A percentile compares a stretch with the other conserved stretches of the same genome.
Evolutionary conservation across 2,797 vertebrate species (phyloP).

Genomic region (Halcyon badia): DNA sequence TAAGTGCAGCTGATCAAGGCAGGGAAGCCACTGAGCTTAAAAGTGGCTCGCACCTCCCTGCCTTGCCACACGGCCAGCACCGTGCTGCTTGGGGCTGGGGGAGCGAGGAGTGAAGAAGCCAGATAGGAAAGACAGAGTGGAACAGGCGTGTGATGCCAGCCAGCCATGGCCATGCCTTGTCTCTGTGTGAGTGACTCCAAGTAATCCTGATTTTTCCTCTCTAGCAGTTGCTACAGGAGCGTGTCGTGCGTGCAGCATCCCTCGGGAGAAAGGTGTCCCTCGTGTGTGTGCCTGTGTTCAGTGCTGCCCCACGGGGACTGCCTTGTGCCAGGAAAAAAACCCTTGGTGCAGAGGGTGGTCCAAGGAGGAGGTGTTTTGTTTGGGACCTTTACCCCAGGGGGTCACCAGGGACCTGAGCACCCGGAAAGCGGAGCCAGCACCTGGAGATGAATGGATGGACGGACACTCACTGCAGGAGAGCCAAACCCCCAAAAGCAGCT

Average conservation of each 20-base stretch:
- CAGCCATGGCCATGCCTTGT: background rate
- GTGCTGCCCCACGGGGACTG: accelerated
- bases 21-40: background rate
- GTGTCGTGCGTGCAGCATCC: background rate
- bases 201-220: background rate
- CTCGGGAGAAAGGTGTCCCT: background rate
- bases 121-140: background rate
- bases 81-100: accelerated
- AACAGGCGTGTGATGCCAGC: background rate
- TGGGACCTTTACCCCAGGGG: accelerated
- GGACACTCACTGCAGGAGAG: background rate
- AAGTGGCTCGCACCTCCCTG: background rate
- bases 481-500: background rate
- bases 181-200: background rate
- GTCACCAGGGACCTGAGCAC: background rate
- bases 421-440: background rate
- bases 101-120: background rate
- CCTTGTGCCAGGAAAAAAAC: background rate
- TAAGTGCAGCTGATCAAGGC: slow-evolving; percentile 29
- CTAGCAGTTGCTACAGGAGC: accelerated
- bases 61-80: background rate
- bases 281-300: accelerated
- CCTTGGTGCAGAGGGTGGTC: accelerated
- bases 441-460: accelerated
- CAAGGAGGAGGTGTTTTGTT: background rate